These are phyloP conservation scores for Eudasyphora cyanicolor DNA, from an alignment of 2,888 invertebrate genomes.

Conservation along the genomic window DNA sequence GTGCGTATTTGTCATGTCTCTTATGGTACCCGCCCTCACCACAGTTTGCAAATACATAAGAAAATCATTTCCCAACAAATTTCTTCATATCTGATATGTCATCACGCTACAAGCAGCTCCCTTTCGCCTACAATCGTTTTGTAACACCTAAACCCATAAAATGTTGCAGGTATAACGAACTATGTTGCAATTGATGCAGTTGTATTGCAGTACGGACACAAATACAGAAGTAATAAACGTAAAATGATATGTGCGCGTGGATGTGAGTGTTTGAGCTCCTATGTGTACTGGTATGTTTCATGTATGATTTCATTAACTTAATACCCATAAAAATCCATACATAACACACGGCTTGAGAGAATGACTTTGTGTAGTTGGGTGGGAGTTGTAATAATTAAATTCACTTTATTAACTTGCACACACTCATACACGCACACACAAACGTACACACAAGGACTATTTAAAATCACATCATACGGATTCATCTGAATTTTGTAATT, in stretches of 20 bases:
- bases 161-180: constrained; percentile 51
- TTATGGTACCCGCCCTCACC: no score
- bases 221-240: no score
- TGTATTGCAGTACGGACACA: constrained; percentile 41
- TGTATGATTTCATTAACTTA: constrained; percentile 43
- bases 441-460: neutral
- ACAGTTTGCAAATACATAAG: no score
- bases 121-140: neutral
- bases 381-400: constrained; percentile 29
- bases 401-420: constrained; percentile 30
- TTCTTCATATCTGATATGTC: no score
- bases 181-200: constrained; percentile 58
- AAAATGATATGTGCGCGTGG: constrained; percentile 18
- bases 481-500: neutral
- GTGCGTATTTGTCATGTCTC: no score
- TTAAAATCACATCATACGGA: neutral
- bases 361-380: constrained; percentile 1
- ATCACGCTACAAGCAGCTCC: neutral
- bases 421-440: neutral
- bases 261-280: neutral
- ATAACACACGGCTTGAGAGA: constrained; percentile 19
- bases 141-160: constrained; percentile 28
- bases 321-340: constrained; percentile 11
- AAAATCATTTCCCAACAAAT: no score
- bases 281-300: constrained; percentile 38